Percentiles rank a stretch among this genome's conserved stretches.
These are phyloP conservation scores for Enoplosus armatus DNA, from an alignment of 2,797 vertebrate species.

Conservation along the genomic window DNA sequence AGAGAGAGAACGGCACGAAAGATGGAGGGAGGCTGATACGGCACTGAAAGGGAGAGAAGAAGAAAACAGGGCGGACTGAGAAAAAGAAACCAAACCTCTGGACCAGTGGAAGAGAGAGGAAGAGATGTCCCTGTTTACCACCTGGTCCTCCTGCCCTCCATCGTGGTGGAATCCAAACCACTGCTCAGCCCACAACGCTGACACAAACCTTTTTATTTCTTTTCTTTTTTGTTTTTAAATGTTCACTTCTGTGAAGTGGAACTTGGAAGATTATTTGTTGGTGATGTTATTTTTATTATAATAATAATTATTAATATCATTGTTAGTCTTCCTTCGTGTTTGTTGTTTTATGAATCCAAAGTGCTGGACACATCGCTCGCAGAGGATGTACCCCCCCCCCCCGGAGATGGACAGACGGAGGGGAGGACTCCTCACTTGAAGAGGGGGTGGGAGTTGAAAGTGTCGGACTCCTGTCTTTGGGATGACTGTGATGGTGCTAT, in stretches of 20 bases:
- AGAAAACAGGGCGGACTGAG: slow-evolving; percentile 30
- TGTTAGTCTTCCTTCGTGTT: slow-evolving; percentile 78
- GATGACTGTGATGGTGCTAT: slow-evolving; percentile 71
- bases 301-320: slow-evolving; percentile 86
- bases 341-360: slow-evolving; percentile 88
- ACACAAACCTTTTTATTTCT: slow-evolving; percentile 77
- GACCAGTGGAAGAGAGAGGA: no score
- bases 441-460: slow-evolving; percentile 8
- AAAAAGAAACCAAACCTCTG: no score
- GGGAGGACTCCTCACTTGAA: slow-evolving; percentile 43
- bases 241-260: slow-evolving; percentile 99
- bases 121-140: slow-evolving; percentile 46
- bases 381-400: slow-evolving; percentile 88
- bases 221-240: slow-evolving; percentile 83
- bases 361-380: slow-evolving; percentile 95
- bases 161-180: slow-evolving; percentile 95
- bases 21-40: slow-evolving; percentile 49
- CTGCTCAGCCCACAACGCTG: slow-evolving; percentile 90
- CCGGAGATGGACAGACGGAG: slow-evolving; percentile 67
- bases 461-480: slow-evolving; percentile 45
- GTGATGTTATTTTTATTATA: slow-evolving; percentile 89
- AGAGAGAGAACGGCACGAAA: slow-evolving; percentile 64
- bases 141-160: slow-evolving; percentile 70
- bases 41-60: slow-evolving; percentile 56
- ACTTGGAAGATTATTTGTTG: slow-evolving; percentile 84